Base-by-base conservation (phyloP, 2,888 invertebrate genomes). In the Gastracanthus pulcherrimus region DNA sequence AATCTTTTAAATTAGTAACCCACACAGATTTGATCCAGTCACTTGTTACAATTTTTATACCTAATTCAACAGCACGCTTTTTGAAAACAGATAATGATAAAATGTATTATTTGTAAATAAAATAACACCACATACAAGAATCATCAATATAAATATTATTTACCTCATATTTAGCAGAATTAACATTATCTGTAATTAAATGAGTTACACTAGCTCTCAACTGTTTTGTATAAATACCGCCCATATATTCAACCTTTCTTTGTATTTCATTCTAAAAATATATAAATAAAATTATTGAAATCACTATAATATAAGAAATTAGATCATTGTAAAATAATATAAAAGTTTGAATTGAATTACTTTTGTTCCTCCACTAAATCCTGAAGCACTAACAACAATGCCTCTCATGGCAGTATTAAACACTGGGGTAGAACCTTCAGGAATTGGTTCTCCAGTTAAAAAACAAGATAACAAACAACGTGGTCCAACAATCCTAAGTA, bases 1-100 rank as follows among this genome's bases (percentile, higher is more conserved):
- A 94, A 72, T 93, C 92, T 0, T 90, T 92, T 60, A 95, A 92
- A 74, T 96, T 96, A 2, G 93, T 92, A 16, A 95, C 92, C 98
- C 98, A 98, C 0, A 98, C 95, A 0, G 94, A 94, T 45, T 95
- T 92, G 0, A 98, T 93, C 98, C 98, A 98, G 19, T 94, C 93
- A 9, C 94, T 93, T 4, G 94, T 93, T 95, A 98, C 96, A 11
- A 98, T 93, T 38, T 80, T 96, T 94, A 72, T 87, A 19, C 94
- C 94, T 86, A 92, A 92, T 87, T 94, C 94, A 34, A 94, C 93
- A 19, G 97, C 96, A 91, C 94, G 95, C 95, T 96, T 88, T 13
- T 90, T 60, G 2, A 64, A 48, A 55, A 41, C 41, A 80, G 26
- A 16, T n/a, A n/a, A n/a, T n/a, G n/a, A 31, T 67, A 16, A 34